Percentiles rank a stretch among this genome's conserved stretches.
Conservation (phyloP, 2,888 invertebrate genomes). For the Xestia sexstrigata region DNA sequence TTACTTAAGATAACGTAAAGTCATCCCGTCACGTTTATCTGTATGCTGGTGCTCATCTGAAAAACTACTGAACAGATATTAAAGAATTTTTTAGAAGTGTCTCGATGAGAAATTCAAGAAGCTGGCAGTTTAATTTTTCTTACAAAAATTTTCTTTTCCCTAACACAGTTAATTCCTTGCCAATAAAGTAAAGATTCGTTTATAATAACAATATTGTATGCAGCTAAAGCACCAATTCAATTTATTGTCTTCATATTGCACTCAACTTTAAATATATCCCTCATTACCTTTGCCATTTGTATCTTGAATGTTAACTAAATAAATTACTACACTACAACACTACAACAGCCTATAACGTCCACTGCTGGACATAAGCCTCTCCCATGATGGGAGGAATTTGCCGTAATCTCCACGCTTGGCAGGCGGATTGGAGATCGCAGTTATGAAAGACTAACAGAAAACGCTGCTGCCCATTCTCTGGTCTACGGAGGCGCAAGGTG, state of each 20-base stretch:
- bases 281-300: conserved; percentile 10
- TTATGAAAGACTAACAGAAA: too few relatives aligned
- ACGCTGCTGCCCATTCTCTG: too few relatives aligned
- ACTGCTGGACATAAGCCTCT: too few relatives aligned
- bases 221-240: background rate
- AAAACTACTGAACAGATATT: background rate
- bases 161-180: background rate
- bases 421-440: too few relatives aligned
- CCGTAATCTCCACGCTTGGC: too few relatives aligned
- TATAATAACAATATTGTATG: background rate
- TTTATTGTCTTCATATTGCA: background rate
- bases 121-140: background rate
- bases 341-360: too few relatives aligned
- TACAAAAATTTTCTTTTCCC: background rate
- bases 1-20: conserved; percentile 13
- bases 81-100: background rate
- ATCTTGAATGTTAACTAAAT: conserved; percentile 52
- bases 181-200: background rate
- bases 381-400: too few relatives aligned
- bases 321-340: too few relatives aligned
- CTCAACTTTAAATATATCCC: background rate
- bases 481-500: too few relatives aligned
- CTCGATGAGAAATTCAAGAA: background rate
- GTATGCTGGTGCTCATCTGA: background rate
- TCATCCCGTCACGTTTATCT: conserved; percentile 7